Conservation (phyloP, 2,113 vertebrate species). For the Oryzias javanicus region DNA sequence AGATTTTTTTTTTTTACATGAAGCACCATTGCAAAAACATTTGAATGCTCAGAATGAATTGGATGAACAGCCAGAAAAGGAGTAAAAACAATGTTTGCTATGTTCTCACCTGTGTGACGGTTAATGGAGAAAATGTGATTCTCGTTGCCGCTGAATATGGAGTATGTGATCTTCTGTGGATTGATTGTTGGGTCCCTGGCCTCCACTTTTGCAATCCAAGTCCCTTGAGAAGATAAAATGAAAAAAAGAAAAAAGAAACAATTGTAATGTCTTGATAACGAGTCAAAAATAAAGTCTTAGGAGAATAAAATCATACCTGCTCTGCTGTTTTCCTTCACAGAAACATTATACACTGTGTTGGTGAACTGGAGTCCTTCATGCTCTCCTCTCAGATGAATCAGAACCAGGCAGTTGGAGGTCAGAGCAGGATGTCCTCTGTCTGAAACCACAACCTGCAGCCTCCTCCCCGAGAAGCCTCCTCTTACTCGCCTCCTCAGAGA, state of each 20-base stretch:
- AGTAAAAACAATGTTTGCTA: background rate
- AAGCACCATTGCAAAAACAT: too few species aligned
- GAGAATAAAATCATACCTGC: slow-evolving; percentile 69
- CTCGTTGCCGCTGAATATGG: slow-evolving; percentile 83
- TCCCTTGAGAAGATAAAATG: slow-evolving; percentile 68
- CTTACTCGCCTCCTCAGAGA: slow-evolving; percentile 69
- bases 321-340: slow-evolving; percentile 82
- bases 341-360: slow-evolving; percentile 75
- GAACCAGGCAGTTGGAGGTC: slow-evolving; percentile 80
- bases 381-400: slow-evolving; percentile 79
- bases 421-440: slow-evolving; percentile 81
- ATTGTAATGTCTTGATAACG: background rate
- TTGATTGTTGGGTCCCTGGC: slow-evolving; percentile 69
- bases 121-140: slow-evolving; percentile 79
- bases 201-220: slow-evolving; percentile 81
- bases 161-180: slow-evolving; percentile 77
- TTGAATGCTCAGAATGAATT: background rate
- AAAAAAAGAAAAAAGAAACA: slow-evolving; percentile 15
- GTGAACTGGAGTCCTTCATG: slow-evolving; percentile 79
- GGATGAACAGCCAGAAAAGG: background rate
- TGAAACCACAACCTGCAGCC: slow-evolving; percentile 75
- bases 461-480: slow-evolving; percentile 72
- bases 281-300: background rate
- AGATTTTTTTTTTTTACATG: too few species aligned
- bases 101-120: slow-evolving; percentile 79